A percentile compares a stretch with the other conserved stretches of the same genome.
Evolutionary conservation across 1,140 invertebrate genomes (phyloP).

Genomic region (Sminthurides bifidus): DNA sequence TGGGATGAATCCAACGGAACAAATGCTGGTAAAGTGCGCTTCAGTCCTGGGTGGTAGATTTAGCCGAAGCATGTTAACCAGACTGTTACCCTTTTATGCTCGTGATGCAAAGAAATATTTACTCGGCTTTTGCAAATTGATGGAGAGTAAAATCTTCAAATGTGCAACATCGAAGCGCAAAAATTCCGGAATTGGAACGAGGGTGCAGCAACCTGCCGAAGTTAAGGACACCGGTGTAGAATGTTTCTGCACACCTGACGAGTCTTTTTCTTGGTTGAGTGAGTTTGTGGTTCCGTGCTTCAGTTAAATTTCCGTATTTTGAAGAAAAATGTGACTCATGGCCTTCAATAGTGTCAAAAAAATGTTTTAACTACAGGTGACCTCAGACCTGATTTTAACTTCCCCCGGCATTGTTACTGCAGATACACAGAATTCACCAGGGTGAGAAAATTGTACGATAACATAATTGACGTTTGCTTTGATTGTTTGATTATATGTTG

Average conservation of each 20-base stretch:
- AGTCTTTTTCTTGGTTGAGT: background rate
- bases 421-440: slow-evolving; percentile 26
- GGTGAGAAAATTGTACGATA: background rate
- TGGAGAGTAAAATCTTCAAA: slow-evolving; percentile 17
- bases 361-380: slow-evolving; percentile 1
- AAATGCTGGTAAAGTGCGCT: slow-evolving; percentile 48
- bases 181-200: background rate
- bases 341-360: background rate
- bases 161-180: slow-evolving; percentile 12
- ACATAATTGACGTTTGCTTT: background rate
- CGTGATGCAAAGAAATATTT: slow-evolving; percentile 17
- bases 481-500: background rate
- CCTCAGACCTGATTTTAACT: background rate
- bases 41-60: slow-evolving; percentile 47
- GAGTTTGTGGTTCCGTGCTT: too few species aligned
- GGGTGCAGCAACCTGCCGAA: background rate
- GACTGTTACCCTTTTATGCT: slow-evolving; percentile 9
- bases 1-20: slow-evolving; percentile 45
- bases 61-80: slow-evolving; percentile 42
- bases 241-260: background rate
- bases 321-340: too few species aligned
- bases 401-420: slow-evolving; percentile 9
- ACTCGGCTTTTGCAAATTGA: slow-evolving; percentile 6
- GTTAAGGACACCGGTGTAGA: background rate
- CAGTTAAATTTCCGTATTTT: too few species aligned